These are phyloP conservation scores for Hyphantria cunea DNA, from an alignment of 1,140 invertebrate genomes.

Conservation along the genomic window DNA sequence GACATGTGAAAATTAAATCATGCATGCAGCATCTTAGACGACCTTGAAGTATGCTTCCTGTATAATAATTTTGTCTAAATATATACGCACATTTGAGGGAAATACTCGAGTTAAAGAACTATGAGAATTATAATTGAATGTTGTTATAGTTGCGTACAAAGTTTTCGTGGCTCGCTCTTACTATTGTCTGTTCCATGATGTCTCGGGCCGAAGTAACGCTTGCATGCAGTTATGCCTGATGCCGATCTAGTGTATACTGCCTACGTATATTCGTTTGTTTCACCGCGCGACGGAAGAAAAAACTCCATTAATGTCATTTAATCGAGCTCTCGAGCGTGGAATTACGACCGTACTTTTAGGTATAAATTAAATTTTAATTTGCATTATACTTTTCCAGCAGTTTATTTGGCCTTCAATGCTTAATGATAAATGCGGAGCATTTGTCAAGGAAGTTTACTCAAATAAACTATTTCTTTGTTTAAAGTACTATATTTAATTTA, in stretches of 20 bases:
- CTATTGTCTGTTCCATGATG: background rate
- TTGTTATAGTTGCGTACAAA: background rate
- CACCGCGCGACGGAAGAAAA: conserved; percentile 41
- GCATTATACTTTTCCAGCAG: conserved; percentile 66
- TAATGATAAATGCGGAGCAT: conserved; percentile 61
- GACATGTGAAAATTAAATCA: conserved; percentile 36
- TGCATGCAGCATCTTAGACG: conserved; percentile 36
- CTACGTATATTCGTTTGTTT: conserved; percentile 24
- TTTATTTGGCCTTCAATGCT: conserved; percentile 64
- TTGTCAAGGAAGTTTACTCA: conserved; percentile 50
- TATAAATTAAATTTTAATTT: conserved; percentile 71
- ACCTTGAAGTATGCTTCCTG: conserved; percentile 34
- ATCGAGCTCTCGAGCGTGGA: conserved; percentile 66
- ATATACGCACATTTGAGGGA: conserved; percentile 21
- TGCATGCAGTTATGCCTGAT: background rate
- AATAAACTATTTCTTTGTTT: conserved; percentile 41
- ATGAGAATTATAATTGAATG: background rate
- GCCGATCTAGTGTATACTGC: conserved; percentile 4
- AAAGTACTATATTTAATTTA: too few relatives aligned
- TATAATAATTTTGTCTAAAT: conserved; percentile 30
- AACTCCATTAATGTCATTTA: conserved; percentile 67
- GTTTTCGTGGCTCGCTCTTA: background rate
- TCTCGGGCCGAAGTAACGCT: too few relatives aligned
- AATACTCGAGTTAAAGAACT: conserved; percentile 7
- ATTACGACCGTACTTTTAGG: conserved; percentile 68